Conservation (phyloP, 2,797 vertebrate genomes). For the Eulemur rubriventer region DNA sequence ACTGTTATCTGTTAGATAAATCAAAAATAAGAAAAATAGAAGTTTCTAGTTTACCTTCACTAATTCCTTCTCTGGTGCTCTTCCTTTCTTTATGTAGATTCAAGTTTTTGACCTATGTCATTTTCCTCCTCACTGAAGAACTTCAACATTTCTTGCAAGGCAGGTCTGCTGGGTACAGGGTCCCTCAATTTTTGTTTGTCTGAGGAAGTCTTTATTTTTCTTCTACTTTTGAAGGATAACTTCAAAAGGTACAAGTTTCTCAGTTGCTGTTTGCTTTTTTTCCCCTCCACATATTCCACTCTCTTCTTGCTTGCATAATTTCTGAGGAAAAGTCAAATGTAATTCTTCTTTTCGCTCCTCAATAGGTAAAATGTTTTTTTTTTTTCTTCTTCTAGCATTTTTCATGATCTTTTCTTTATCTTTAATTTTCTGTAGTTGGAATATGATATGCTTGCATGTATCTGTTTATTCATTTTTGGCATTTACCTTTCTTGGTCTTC, state of each 20-base stretch:
- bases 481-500: neutral
- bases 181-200: neutral
- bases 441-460: neutral
- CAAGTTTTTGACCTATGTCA: neutral
- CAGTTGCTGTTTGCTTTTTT: neutral
- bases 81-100: neutral
- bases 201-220: neutral
- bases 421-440: neutral
- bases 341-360: neutral
- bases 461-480: neutral
- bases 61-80: neutral
- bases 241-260: neutral
- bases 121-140: neutral
- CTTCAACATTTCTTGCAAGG: neutral
- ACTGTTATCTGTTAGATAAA: neutral
- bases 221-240: neutral
- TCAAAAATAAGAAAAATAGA: neutral
- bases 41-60: neutral
- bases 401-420: neutral
- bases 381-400: neutral
- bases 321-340: neutral
- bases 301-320: neutral
- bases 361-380: neutral
- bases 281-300: neutral
- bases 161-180: neutral